Conservation (phyloP, 1,140 invertebrate genomes). For the Neodiprion fabricii region DNA sequence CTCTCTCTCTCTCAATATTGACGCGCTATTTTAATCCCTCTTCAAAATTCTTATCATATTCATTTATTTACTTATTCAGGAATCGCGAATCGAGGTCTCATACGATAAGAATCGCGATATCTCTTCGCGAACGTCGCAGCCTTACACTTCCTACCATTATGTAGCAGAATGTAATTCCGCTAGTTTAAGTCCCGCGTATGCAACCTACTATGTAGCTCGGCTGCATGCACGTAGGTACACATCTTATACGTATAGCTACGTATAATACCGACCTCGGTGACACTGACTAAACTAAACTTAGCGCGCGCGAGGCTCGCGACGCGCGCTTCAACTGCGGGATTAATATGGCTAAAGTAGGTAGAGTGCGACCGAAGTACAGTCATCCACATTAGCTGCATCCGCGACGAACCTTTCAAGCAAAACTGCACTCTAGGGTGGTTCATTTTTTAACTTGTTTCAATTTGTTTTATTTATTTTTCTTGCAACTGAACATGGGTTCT, state of each 20-base stretch:
- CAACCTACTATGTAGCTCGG: background rate
- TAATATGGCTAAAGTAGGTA: background rate
- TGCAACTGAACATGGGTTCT: no score
- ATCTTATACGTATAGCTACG: no score
- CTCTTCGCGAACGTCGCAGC: background rate
- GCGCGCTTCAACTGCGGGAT: background rate
- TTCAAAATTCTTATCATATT: no score
- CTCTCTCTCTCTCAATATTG: no score
- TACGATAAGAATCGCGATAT: no score
- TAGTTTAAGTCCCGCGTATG: background rate
- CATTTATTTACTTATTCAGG: no score
- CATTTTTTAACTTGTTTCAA: no score
- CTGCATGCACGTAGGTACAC: background rate
- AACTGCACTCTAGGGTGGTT: no score
- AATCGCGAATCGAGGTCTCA: no score
- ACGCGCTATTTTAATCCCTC: no score
- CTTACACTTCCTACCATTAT: background rate
- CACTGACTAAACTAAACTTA: conserved; percentile 5
- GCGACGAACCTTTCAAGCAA: no score
- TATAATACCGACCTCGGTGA: conserved; percentile 2
- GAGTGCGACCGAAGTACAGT: background rate
- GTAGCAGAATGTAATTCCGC: background rate
- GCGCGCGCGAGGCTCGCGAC: background rate
- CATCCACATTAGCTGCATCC: background rate
- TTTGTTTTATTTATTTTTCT: no score